Evolutionary conservation across 2,113 vertebrate genomes (phyloP).

Genomic region (Empidonax traillii): DNA sequence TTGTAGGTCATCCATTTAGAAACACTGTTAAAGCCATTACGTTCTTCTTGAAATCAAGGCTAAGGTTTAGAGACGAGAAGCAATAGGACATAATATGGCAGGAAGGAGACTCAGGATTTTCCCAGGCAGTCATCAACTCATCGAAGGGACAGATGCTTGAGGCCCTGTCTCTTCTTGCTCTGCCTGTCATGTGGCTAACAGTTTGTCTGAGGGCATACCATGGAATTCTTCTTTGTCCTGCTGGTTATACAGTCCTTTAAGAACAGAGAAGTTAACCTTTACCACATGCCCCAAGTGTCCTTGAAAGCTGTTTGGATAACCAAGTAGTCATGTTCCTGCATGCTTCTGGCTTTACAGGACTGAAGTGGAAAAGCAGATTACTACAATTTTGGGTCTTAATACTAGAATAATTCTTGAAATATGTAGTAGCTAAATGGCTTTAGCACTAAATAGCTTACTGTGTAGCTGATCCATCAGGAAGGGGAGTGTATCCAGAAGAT

Average conservation of each 20-base stretch:
- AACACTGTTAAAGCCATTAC: neutral
- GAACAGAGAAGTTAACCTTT: neutral
- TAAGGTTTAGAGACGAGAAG: neutral
- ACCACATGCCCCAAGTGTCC: neutral
- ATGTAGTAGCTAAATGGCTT: neutral
- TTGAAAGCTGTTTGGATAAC: neutral
- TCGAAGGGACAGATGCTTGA: neutral
- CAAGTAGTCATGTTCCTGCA: neutral
- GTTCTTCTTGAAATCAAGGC: neutral
- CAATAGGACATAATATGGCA: neutral
- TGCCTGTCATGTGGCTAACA: neutral
- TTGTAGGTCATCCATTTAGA: neutral
- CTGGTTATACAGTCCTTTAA: neutral
- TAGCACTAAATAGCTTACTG: neutral
- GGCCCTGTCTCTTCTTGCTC: neutral
- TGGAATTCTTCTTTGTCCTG: neutral
- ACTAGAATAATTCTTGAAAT: neutral
- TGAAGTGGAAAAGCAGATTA: neutral
- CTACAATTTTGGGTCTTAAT: neutral
- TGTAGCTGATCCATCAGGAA: neutral
- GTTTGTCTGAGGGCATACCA: neutral
- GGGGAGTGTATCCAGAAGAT: neutral
- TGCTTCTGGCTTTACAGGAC: neutral
- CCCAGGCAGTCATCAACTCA: neutral
- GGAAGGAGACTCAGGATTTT: neutral